Base-by-base conservation (phyloP, 2,888 invertebrate genomes). In the Drosophila mettleri region DNA sequence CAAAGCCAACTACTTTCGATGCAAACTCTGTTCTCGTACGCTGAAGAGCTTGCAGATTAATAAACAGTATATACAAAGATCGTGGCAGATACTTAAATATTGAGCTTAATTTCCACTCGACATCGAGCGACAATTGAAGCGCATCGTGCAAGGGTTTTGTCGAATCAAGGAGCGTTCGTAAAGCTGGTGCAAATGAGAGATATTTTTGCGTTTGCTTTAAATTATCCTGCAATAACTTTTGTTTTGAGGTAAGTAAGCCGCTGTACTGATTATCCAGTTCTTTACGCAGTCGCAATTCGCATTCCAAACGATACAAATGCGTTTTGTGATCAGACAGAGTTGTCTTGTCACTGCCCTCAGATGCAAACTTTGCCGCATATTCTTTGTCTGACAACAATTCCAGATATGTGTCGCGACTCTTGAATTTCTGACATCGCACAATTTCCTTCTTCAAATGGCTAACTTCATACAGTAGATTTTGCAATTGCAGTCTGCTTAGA, bases 371-470 rank as follows among this genome's bases (percentile, higher is more conserved):
- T 82, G 93, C 93, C 88, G 96, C 96, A 91, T 98, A 98, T 86
- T 97, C 96, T 62, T 96, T 95, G 53, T 96, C 93, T 0, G 96
- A 92, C 2, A 99, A 96, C 52, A 99, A 93, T 88, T 98, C 96
- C 85, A 99, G 97, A 89, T 96, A 96, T 92, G 98, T 97, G 94
- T 98, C 98, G 91, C 97, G 97, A 10, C 98, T 98, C 90, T 97
- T 98, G 91, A 98, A 98, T 90, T 98, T 97, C 66, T 98, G 94
- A 90, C 98, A 98, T 89, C 98, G 97, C 20, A 96, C 95, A n/a
- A 98, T 97, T 94, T 99, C 98, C 82, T 97, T 97, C 80, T 97
- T 96, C 20, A 99, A 93, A 93, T 99, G 98, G 90, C 97, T 96
- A 9, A 97, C 96, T 93, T 99, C 99, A 91, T 99, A 99, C 6